Evolutionary conservation across 2,888 invertebrate genomes (phyloP), one percentile per base, ranked within the genome.

Genomic region (Lasioglossum pauxillum): DNA sequence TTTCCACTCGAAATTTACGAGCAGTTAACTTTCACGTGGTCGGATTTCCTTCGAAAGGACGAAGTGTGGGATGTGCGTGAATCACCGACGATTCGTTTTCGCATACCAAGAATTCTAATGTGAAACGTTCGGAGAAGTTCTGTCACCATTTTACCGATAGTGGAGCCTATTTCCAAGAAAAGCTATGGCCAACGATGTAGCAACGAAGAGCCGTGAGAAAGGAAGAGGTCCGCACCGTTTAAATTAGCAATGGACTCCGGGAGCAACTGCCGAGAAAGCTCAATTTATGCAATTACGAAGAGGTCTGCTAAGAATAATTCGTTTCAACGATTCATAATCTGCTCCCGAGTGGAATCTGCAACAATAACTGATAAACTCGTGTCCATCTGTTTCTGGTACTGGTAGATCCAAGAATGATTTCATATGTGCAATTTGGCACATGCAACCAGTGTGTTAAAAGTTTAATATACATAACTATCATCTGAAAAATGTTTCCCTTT

Each of bases 31-130:
- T 69, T 69, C 41, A n/a, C n/a, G 38, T 5, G 38, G n/a, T 38
- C 23, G 41, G 23, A n/a, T 38, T 31, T 27, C 35, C 41, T 64
- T 49, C 41, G 53, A 46, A 71, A 69, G 31, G 60, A 41, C 35
- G 72, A 31, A 80, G 44, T 49, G 72, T 27, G 60, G 60, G 46
- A 73, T 80, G 78, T 80, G n/a, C n/a, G 78, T 88, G 88, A 89
- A 79, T 87, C 89, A 89, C 71, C 75, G 64, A 57, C 46, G 64
- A 78, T 67, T 75, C 71, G 64, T 83, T 89, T 84, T 84, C 71
- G 75, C 75, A 79, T 89, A 74, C 81, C 84, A 72, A 53, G 88
- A 88, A 86, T 85, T 82, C 72, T 83, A 86, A 78, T 49, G 49
- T n/a, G 71, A 77, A 84, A 27, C 69, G 41, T 84, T 82, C 64